These are phyloP conservation scores for Cyaniris semiargus DNA, from an alignment of 2,888 invertebrate species.

Conservation along the genomic window DNA sequence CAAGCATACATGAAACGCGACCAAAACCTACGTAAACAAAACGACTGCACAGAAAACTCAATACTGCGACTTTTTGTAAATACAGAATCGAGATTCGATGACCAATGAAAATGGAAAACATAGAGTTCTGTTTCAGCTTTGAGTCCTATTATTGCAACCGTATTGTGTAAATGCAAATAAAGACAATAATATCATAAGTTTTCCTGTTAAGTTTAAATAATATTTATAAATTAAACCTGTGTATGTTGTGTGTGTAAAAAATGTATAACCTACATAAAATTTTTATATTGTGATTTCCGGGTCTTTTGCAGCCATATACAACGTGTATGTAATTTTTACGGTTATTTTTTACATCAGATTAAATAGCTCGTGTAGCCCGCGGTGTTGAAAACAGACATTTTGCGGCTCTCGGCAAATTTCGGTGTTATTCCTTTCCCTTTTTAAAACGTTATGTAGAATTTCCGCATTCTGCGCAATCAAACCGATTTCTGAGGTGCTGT, in stretches of 20 bases:
- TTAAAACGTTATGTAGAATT: not conserved
- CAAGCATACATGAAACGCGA: not conserved
- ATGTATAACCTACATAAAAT: not conserved
- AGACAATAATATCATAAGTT: not conserved
- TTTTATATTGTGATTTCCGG: not conserved
- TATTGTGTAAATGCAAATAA: not conserved
- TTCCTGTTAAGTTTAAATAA: not conserved
- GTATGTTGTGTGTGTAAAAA: too few species aligned
- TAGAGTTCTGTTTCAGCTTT: not conserved
- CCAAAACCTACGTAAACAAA: not conserved
- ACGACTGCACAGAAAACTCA: not conserved
- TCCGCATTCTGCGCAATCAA: slow-evolving; percentile 18
- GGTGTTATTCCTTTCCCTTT: slow-evolving; percentile 8
- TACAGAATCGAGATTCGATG: not conserved
- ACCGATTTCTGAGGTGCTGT: not conserved
- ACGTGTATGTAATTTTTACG: not conserved
- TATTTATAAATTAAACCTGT: too few species aligned
- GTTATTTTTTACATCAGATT: not conserved
- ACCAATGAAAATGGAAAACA: not conserved
- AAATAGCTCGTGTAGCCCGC: slow-evolving; percentile 4
- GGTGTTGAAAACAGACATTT: not conserved
- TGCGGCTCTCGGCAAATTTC: not conserved
- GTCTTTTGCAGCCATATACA: not conserved
- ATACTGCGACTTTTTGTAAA: not conserved
- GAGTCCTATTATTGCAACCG: not conserved